Percentiles rank a stretch among this genome's conserved stretches.
Evolutionary conservation across 2,888 invertebrate species (phyloP).

Genomic region (Nyleta sp.): DNA sequence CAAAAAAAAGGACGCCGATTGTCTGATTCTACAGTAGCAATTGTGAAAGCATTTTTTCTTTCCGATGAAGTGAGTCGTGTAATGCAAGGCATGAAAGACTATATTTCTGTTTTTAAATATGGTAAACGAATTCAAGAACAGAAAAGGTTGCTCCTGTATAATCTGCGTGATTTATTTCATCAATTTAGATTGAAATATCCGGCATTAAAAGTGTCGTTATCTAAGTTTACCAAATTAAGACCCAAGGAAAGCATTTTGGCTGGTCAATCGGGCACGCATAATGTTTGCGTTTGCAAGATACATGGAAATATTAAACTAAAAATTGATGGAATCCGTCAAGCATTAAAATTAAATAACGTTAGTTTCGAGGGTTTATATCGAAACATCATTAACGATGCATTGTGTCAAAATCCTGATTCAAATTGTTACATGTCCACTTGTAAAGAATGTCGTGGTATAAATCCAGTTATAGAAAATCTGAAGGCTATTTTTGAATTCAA

Average conservation of each 20-base stretch:
- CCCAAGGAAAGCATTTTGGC: neutral
- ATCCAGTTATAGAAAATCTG: neutral
- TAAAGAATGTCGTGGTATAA: constrained; percentile 16
- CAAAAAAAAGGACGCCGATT: constrained; percentile 23
- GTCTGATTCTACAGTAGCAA: constrained; percentile 14
- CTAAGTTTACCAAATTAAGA: constrained; percentile 3
- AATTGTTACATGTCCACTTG: no score
- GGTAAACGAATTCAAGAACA: constrained; percentile 37
- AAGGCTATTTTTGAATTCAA: neutral
- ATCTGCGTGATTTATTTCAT: constrained; percentile 6
- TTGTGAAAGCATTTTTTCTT: constrained; percentile 29
- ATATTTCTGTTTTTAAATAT: constrained; percentile 40
- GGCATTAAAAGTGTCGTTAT: neutral
- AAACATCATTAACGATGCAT: neutral
- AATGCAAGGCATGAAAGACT: constrained; percentile 50
- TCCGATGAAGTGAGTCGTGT: constrained; percentile 33
- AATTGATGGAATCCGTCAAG: neutral
- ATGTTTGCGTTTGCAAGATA: constrained; percentile 44
- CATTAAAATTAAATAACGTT: neutral
- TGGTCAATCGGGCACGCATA: constrained; percentile 12
- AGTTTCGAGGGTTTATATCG: neutral
- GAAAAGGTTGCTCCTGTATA: constrained; percentile 25
- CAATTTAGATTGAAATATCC: constrained; percentile 2
- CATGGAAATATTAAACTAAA: constrained; percentile 11
- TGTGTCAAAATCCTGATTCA: no score